phyloP scores from a whole-genome alignment of 2,888 invertebrate species.

The Nephrotoma appendiculata region DNA sequence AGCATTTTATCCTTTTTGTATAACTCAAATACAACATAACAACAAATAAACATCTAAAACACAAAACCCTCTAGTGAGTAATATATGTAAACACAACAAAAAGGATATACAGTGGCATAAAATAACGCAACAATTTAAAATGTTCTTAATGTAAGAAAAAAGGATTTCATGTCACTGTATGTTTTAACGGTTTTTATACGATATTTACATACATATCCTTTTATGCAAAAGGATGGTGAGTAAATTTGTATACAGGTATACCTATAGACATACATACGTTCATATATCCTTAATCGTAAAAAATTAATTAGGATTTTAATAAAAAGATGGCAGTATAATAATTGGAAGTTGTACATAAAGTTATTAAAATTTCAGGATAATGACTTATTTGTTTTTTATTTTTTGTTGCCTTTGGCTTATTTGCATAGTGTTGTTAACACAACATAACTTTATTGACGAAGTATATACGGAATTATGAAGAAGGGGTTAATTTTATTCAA shows the following conservation, averaged over 20 bases:
- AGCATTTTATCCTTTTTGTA: not conserved
- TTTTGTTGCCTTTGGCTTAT: not conserved
- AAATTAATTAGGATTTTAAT: not conserved
- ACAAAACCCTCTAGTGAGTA: not conserved
- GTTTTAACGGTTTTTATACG: not conserved
- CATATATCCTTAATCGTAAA: not conserved
- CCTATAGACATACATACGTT: not conserved
- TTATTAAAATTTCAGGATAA: not conserved
- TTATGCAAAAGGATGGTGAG: not conserved
- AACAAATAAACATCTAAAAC: not conserved
- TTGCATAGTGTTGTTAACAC: not conserved
- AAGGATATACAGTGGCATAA: not conserved
- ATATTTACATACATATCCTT: not conserved
- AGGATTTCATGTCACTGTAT: not conserved
- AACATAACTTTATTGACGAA: not conserved
- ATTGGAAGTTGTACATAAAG: not conserved
- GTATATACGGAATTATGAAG: not conserved
- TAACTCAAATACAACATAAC: not conserved
- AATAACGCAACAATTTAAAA: not conserved
- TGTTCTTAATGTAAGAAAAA: not conserved
- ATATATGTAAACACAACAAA: not conserved
- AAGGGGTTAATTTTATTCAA: no score
- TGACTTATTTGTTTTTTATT: not conserved
- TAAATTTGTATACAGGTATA: not conserved
- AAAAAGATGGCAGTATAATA: not conserved